phyloP scores from a whole-genome alignment of 2,797 vertebrate genomes.

The Phrynocephalus guinanensis region DNA sequence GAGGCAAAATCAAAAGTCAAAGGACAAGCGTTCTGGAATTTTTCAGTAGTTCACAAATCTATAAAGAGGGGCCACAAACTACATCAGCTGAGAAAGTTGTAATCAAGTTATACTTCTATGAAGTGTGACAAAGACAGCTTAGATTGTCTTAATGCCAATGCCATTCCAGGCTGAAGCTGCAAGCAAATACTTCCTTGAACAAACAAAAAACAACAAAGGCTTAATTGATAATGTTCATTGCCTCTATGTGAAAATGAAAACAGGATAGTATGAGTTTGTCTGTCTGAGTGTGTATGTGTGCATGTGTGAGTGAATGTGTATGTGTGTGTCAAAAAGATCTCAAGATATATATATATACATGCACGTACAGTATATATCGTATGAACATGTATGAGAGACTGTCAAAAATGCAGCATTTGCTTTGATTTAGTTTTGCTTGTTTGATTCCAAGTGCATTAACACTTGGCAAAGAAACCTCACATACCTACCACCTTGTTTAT shows the following conservation, averaged over 20 bases:
- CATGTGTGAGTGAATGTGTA: too few relatives aligned
- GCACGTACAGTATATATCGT: background rate
- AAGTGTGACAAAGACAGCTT: background rate
- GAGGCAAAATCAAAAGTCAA: background rate
- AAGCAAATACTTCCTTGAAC: background rate
- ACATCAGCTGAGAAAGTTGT: background rate
- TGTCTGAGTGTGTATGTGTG: too few relatives aligned
- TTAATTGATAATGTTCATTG: background rate
- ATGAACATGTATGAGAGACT: background rate
- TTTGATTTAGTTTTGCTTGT: constrained; percentile 49
- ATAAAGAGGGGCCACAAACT: background rate
- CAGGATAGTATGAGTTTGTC: background rate
- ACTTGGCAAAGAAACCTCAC: constrained; percentile 35
- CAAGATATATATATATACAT: background rate
- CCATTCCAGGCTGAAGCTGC: background rate
- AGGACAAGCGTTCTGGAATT: too few relatives aligned
- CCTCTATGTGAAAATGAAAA: background rate
- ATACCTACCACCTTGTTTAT: constrained; percentile 31
- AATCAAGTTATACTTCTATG: background rate
- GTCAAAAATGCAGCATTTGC: constrained; percentile 21
- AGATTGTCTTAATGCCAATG: background rate
- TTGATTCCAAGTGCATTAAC: constrained; percentile 39
- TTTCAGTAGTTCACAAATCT: background rate
- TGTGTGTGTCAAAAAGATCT: background rate
- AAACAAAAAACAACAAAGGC: background rate